Evolutionary conservation across 2,113 vertebrate species (phyloP), one percentile per base, ranked within the genome.

Genomic region (Theristicus caerulescens): DNA sequence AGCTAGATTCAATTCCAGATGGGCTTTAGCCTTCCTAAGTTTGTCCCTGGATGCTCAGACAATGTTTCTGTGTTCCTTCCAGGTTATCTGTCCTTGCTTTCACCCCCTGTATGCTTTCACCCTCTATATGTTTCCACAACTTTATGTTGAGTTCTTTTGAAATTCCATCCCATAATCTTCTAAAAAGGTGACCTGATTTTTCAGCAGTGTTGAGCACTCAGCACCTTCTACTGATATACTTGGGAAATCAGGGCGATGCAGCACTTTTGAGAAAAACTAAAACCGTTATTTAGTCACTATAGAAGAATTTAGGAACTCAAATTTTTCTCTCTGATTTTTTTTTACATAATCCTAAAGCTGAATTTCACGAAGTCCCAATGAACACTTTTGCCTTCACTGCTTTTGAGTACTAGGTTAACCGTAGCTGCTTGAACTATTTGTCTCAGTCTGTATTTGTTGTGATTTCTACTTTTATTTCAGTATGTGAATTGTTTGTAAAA

Each of bases 21-120:
- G 4, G 17, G 9, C 16, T 88, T 81, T 42, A 65, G 13, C 3
- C 65, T 65, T 46, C 19, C 21, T 25, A 22, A 40, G 2, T 79
- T 78, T 20, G 20, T 18, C 10, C 11, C 57, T 71, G 26, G 61
- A 66, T 38, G 4, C 40, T 19, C 0, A 0, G 10, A 51, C 34
- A 57, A 61, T 10, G 10, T 26, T 62, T 62, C 32, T 42, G 18
- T 40, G 32, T 65, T 26, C 10, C 31, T 76, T 80, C 7, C 27
- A 83, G 13, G 8, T 51, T 42, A 46, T 8, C 9, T 40, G 15
- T 31, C 19, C 22, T 57, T 73, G 18, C 24, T 69, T 78, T 16
- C 13, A 78, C 3, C 5, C 25, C 36, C 16, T 46, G 5, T 46
- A 13, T 40, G 7, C 10, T 20, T 78, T 9, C 8, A 44, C 3